A percentile compares a stretch with the other conserved stretches of the same genome.
phyloP scores from a whole-genome alignment of 1,140 invertebrate genomes.

The Listronotus oregonensis region DNA sequence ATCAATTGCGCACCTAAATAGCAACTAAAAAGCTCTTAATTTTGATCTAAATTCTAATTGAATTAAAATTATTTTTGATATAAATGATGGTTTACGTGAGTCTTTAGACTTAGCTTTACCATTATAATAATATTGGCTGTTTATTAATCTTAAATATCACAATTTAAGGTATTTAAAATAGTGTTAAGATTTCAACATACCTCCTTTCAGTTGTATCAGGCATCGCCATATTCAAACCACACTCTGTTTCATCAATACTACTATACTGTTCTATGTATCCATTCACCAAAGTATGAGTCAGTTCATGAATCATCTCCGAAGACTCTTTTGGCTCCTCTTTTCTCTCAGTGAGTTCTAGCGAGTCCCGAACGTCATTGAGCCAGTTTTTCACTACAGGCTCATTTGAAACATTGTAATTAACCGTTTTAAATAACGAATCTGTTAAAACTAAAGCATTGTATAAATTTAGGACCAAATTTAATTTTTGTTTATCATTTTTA shows the following conservation, averaged over 20 bases:
- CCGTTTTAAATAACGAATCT: constrained; percentile 40
- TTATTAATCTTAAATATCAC: no score
- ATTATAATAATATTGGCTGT: no score
- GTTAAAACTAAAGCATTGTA: constrained; percentile 41
- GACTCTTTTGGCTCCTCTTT: constrained; percentile 7
- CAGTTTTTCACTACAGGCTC: constrained; percentile 39
- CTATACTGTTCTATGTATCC: constrained; percentile 32
- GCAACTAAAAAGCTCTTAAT: no score
- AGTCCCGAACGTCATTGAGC: constrained; percentile 37
- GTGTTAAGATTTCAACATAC: no score
- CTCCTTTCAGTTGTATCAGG: constrained; percentile 39
- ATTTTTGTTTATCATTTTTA: constrained; percentile 23
- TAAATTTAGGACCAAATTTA: constrained; percentile 25
- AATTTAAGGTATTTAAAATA: no score
- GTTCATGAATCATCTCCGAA: constrained; percentile 37
- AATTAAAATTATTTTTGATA: no score
- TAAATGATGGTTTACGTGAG: no score
- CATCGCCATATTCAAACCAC: constrained; percentile 33
- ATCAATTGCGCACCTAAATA: no score
- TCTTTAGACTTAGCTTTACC: no score
- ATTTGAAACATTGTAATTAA: constrained; percentile 22
- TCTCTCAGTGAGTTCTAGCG: constrained; percentile 44
- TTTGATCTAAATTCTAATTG: no score
- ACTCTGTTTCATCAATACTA: constrained; percentile 20
- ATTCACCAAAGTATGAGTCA: constrained; percentile 42